Conservation (phyloP, 2,888 invertebrate species). For the Drosophila paramelanica region DNA sequence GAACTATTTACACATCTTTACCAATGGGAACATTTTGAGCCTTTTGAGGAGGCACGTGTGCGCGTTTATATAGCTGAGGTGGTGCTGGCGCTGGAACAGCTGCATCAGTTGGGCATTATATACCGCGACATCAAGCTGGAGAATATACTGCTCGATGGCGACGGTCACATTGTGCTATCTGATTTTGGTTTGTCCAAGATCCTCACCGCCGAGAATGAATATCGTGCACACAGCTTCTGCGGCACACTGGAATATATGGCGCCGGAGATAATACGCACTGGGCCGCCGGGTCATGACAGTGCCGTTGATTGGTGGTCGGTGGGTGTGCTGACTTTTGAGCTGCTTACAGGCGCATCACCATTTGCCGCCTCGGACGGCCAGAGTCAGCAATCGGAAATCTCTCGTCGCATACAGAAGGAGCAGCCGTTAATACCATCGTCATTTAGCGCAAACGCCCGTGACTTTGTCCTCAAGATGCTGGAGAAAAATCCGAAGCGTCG, state of each 20-base stretch:
- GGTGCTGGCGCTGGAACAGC: conserved; percentile 96
- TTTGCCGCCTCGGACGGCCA: conserved; percentile 98
- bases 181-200: conserved; percentile 99
- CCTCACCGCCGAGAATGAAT: conserved; percentile 88
- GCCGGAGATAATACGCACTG: conserved; percentile 92
- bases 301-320: conserved; percentile 99
- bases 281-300: conserved; percentile 97
- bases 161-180: conserved; percentile 97
- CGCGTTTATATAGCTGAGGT: conserved; percentile 98
- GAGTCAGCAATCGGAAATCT: conserved; percentile 97
- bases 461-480: conserved; percentile 92
- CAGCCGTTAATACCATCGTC: conserved; percentile 95
- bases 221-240: conserved; percentile 97
- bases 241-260: conserved; percentile 99
- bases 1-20: conserved; percentile 98
- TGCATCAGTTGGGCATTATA: conserved; percentile 98
- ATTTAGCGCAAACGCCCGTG: conserved; percentile 88
- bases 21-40: conserved; percentile 90
- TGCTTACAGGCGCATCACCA: conserved; percentile 98
- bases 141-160: conserved; percentile 96
- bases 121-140: conserved; percentile 99
- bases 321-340: conserved; percentile 97
- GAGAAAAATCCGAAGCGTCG: conserved; percentile 95
- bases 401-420: conserved; percentile 94
- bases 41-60: conserved; percentile 95